Percentiles rank a stretch among this genome's conserved stretches.
Evolutionary conservation across 2,113 vertebrate genomes (phyloP).

Genomic region (Argyrosomus japonicus): DNA sequence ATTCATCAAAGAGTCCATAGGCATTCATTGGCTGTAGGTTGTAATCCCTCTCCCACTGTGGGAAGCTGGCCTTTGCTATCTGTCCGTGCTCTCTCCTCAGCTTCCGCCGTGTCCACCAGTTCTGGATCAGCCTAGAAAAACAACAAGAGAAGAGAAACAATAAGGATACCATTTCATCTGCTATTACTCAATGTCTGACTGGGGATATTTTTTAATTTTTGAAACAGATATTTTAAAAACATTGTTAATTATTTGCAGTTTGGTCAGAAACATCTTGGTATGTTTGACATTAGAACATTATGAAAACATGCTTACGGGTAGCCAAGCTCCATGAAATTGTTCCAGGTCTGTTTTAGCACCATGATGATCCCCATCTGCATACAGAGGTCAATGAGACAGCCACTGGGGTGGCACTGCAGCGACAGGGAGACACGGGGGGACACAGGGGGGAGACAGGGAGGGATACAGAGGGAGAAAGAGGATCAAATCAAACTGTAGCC

Average conservation of each 20-base stretch:
- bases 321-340: conserved; percentile 97
- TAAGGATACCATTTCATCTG: neutral
- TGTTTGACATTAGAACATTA: neutral
- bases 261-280: neutral
- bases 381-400: conserved; percentile 98
- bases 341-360: conserved; percentile 98
- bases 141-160: neutral
- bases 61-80: conserved; percentile 85
- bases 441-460: neutral
- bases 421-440: conserved; percentile 18
- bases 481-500: neutral
- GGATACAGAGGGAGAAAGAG: neutral
- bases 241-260: neutral
- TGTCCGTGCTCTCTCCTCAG: conserved; percentile 88
- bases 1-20: conserved; percentile 97
- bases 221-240: neutral
- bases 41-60: conserved; percentile 96
- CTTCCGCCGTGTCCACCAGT: conserved; percentile 93
- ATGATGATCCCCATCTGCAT: conserved; percentile 99
- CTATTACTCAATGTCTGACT: neutral
- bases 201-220: neutral
- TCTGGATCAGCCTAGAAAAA: conserved; percentile 88
- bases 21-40: conserved; percentile 94
- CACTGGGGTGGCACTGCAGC: conserved; percentile 94
- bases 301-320: conserved; percentile 88